A percentile compares a stretch with the other conserved stretches of the same genome.
Evolutionary conservation across 2,113 vertebrate genomes (phyloP).

Genomic region (Poeciliopsis prolifica): DNA sequence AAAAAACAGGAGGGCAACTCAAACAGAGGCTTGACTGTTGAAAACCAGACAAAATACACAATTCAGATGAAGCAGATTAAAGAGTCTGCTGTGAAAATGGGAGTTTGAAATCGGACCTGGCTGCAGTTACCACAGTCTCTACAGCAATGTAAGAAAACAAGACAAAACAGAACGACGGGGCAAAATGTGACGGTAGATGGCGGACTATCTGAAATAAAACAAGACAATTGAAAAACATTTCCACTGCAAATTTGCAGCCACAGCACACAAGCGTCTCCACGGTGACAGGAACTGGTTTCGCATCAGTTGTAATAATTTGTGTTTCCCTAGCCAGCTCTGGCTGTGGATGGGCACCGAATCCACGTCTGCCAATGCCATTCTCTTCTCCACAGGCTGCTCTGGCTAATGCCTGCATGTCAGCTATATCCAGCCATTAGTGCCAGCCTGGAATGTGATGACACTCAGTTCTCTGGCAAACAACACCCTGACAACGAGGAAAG

Average conservation of each 20-base stretch:
- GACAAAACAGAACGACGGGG: conserved; percentile 47
- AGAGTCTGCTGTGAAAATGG: conserved; percentile 36
- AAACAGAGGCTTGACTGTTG: conserved; percentile 49
- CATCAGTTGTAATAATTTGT: conserved; percentile 62
- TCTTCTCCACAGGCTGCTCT: conserved; percentile 50
- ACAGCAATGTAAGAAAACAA: conserved; percentile 35
- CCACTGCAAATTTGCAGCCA: conserved; percentile 19
- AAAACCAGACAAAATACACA: conserved; percentile 51
- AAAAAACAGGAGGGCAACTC: conserved; percentile 64
- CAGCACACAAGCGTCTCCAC: conserved; percentile 37
- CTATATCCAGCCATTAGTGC: conserved; percentile 46
- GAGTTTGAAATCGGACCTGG: conserved; percentile 24
- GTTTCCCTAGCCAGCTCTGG: conserved; percentile 33
- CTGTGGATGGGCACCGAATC: conserved; percentile 59
- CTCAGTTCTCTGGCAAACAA: conserved; percentile 32
- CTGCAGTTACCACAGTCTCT: conserved; percentile 22
- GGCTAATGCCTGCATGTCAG: conserved; percentile 35
- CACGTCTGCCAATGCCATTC: conserved; percentile 38
- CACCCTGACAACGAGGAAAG: background rate
- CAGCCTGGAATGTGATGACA: conserved; percentile 57
- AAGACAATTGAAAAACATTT: conserved; percentile 4
- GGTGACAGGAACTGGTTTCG: conserved; percentile 59
- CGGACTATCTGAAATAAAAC: conserved; percentile 27
- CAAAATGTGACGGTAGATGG: conserved; percentile 38
- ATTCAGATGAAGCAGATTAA: conserved; percentile 52